Conservation (phyloP, 2,113 vertebrate genomes). For the Stomatorhinus ivindoensis region DNA sequence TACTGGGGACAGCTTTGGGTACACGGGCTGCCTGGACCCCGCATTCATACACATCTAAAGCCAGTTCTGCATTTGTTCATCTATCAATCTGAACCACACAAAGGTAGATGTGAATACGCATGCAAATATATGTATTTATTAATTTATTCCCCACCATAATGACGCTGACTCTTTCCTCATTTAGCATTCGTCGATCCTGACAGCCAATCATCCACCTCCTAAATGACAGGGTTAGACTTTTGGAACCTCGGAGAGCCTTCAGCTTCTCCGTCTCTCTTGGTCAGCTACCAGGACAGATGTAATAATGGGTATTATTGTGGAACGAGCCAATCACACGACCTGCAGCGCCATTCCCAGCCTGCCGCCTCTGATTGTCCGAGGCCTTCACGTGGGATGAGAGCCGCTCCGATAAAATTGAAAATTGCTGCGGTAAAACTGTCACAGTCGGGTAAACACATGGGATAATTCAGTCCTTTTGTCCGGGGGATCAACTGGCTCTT, state of each 20-base stretch:
- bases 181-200: slow-evolving; percentile 9
- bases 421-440: slow-evolving; percentile 2
- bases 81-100: not conserved
- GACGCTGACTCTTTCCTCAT: not conserved
- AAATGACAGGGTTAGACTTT: not conserved
- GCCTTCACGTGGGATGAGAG: not conserved
- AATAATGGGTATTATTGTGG: slow-evolving; percentile 1
- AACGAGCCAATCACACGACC: not conserved
- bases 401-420: not conserved
- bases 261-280: slow-evolving; percentile 5
- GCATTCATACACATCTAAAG: not conserved
- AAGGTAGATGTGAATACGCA: not conserved
- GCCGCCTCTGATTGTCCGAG: not conserved
- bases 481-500: not conserved
- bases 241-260: not conserved
- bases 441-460: not conserved
- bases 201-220: slow-evolving; percentile 2
- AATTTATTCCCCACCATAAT: slow-evolving; percentile 11
- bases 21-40: not conserved
- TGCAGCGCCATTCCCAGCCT: not conserved
- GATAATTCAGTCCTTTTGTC: not conserved
- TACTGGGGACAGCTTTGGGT: not conserved
- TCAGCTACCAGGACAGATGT: slow-evolving; percentile 8
- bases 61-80: not conserved
- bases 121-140: slow-evolving; percentile 18